Percentiles rank a stretch among this genome's conserved stretches.
Evolutionary conservation across 2,888 invertebrate species (phyloP).

Genomic region (Sycophila texana): DNA sequence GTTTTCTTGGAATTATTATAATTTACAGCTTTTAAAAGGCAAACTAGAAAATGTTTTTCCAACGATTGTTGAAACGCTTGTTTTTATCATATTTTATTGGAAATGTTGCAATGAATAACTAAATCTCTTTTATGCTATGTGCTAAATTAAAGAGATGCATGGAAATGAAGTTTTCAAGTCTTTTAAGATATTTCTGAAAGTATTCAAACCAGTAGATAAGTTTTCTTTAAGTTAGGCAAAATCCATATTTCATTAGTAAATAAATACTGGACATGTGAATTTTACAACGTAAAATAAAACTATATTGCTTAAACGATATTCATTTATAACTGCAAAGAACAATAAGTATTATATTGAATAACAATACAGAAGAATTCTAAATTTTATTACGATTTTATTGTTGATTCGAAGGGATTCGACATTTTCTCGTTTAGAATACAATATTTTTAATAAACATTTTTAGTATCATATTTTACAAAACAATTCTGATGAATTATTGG

Average conservation of each 20-base stretch:
- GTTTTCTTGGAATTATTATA: conserved; percentile 47
- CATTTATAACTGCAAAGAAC: conserved; percentile 39
- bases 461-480: conserved; percentile 55
- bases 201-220: conserved; percentile 53
- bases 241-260: conserved; percentile 20
- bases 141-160: conserved; percentile 44
- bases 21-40: conserved; percentile 45
- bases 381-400: conserved; percentile 34
- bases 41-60: conserved; percentile 38
- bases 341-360: conserved; percentile 43
- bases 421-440: conserved; percentile 32
- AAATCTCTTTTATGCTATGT: conserved; percentile 45
- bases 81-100: conserved; percentile 47
- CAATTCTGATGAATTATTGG: conserved; percentile 30
- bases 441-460: conserved; percentile 41
- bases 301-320: conserved; percentile 47
- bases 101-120: conserved; percentile 46
- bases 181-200: conserved; percentile 56
- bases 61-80: conserved; percentile 47
- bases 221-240: conserved; percentile 50
- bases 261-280: conserved; percentile 24
- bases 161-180: conserved; percentile 46
- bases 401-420: conserved; percentile 29
- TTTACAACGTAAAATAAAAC: conserved; percentile 27
- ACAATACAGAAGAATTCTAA: conserved; percentile 10